Evolutionary conservation across 2,797 vertebrate species (phyloP).

Genomic region (Cyprinodon diabolis): DNA sequence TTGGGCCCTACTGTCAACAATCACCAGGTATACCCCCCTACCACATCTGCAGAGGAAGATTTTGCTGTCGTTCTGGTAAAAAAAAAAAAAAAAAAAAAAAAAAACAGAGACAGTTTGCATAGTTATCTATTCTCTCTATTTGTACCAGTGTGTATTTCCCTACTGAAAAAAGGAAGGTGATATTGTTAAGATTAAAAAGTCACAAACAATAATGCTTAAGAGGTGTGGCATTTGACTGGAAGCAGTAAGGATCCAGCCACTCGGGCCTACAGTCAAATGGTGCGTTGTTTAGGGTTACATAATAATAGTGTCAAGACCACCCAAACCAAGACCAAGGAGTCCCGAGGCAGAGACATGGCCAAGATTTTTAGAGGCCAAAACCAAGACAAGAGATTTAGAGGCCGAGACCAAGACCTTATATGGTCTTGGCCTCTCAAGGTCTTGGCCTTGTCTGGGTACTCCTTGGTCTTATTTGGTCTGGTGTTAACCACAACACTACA

Average conservation of each 20-base stretch:
- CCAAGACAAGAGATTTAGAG: no score
- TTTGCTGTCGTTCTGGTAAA: slow-evolving; percentile 16
- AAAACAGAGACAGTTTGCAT: slow-evolving; percentile 48
- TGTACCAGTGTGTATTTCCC: slow-evolving; percentile 61
- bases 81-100: neutral
- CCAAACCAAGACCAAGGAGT: no score
- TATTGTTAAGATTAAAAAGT: slow-evolving; percentile 65
- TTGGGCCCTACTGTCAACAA: slow-evolving; percentile 73
- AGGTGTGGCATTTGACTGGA: slow-evolving; percentile 68
- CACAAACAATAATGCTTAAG: slow-evolving; percentile 79
- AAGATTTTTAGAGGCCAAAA: no score
- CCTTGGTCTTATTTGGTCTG: no score
- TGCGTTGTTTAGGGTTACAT: slow-evolving; percentile 80
- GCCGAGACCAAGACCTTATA: no score
- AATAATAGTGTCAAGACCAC: slow-evolving; percentile 61
- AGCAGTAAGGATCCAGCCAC: slow-evolving; percentile 78
- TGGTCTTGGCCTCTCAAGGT: no score
- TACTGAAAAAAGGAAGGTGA: slow-evolving; percentile 71
- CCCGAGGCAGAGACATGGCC: no score
- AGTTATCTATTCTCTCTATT: slow-evolving; percentile 60
- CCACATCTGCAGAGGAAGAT: slow-evolving; percentile 30
- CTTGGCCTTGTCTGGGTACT: no score
- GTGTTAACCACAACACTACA: no score
- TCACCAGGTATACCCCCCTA: slow-evolving; percentile 47
- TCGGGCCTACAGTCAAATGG: slow-evolving; percentile 84